Evolutionary conservation across 1,140 invertebrate species (phyloP).

Genomic region (Choristoneura fumiferana): DNA sequence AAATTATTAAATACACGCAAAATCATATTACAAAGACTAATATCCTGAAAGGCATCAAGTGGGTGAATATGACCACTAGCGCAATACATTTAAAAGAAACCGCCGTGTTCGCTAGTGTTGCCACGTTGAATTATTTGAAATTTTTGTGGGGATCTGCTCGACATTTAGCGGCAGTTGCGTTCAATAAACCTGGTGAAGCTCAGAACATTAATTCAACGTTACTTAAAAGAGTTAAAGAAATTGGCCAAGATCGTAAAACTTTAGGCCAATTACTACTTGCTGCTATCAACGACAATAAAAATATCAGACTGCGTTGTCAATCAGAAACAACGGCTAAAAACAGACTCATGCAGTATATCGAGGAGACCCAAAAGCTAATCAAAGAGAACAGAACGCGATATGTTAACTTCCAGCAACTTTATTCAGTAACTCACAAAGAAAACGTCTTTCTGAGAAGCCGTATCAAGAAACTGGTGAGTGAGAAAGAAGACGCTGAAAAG

Average conservation of each 20-base stretch:
- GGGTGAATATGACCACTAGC: neutral
- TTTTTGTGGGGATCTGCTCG: slow-evolving; percentile 18
- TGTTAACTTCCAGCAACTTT: slow-evolving; percentile 58
- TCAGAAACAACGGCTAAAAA: slow-evolving; percentile 51
- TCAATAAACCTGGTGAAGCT: neutral
- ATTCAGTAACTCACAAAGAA: slow-evolving; percentile 55
- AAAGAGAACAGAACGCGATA: slow-evolving; percentile 52
- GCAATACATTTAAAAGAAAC: slow-evolving; percentile 25
- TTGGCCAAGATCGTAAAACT: slow-evolving; percentile 50
- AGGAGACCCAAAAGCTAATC: slow-evolving; percentile 50
- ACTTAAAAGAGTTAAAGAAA: slow-evolving; percentile 52
- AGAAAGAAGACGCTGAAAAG: slow-evolving; percentile 54
- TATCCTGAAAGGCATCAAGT: neutral
- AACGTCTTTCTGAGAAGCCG: slow-evolving; percentile 53
- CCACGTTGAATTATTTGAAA: slow-evolving; percentile 24
- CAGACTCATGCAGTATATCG: slow-evolving; percentile 41
- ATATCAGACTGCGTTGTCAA: slow-evolving; percentile 49
- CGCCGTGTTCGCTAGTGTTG: slow-evolving; percentile 18
- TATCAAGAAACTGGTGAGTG: slow-evolving; percentile 45
- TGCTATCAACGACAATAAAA: slow-evolving; percentile 58
- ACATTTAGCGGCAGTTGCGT: neutral
- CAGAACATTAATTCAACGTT: slow-evolving; percentile 37
- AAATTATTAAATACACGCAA: slow-evolving; percentile 31
- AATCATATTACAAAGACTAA: slow-evolving; percentile 25
- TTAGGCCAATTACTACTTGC: slow-evolving; percentile 46